Evolutionary conservation across 2,797 vertebrate species (phyloP).

Genomic region (Synaphobranchus kaupii): DNA sequence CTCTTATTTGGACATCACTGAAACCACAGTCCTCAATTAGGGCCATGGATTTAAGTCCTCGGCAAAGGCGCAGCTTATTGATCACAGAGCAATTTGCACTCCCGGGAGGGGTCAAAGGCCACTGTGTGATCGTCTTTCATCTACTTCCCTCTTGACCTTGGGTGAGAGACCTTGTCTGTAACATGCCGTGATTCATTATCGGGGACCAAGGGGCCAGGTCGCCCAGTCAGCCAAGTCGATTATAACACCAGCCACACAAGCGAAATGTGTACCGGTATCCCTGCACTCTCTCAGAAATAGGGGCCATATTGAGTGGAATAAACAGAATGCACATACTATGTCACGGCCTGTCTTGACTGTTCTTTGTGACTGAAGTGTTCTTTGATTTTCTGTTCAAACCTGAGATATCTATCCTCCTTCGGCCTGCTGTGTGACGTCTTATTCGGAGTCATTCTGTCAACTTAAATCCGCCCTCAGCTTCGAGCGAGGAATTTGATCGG

Average conservation of each 20-base stretch:
- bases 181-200: not conserved
- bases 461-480: not conserved
- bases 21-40: conserved; percentile 13
- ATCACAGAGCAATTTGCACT: conserved; percentile 17
- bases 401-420: not conserved
- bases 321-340: not conserved
- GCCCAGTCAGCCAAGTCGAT: not conserved
- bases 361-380: not conserved
- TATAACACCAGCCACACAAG: not conserved
- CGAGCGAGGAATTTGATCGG: not conserved
- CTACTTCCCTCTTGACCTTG: conserved; percentile 25
- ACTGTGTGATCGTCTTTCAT: not conserved
- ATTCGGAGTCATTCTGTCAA: not conserved
- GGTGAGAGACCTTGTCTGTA: not conserved
- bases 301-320: not conserved
- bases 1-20: conserved; percentile 6
- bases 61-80: not conserved
- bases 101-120: conserved; percentile 12
- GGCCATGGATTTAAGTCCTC: not conserved
- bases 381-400: not conserved
- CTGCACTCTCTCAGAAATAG: not conserved
- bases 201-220: not conserved
- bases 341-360: not conserved
- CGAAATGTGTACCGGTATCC: not conserved
- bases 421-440: not conserved